Percentiles rank a stretch among this genome's conserved stretches.
Evolutionary conservation across 2,888 invertebrate species (phyloP).

Genomic region (Gandaritis pyraliata): DNA sequence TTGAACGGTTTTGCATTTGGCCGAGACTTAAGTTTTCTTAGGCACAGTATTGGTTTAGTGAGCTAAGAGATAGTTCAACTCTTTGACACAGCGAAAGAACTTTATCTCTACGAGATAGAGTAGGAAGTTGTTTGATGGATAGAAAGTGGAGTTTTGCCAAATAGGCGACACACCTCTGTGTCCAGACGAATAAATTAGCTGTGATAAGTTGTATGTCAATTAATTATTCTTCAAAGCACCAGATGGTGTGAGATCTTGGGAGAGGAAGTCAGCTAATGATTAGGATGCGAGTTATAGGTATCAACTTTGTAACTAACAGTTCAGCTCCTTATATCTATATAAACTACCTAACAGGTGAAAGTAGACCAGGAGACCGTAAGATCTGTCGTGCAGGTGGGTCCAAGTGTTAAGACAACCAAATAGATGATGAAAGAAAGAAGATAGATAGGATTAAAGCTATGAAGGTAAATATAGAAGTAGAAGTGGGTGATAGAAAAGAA

Average conservation of each 20-base stretch:
- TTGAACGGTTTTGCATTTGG: conserved; percentile 69
- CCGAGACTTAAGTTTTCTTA: conserved; percentile 72
- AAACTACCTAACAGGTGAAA: too few species aligned
- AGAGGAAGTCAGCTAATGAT: conserved; percentile 68
- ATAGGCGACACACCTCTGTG: conserved; percentile 75
- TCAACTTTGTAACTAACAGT: conserved; percentile 12
- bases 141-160: conserved; percentile 74
- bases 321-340: too few species aligned
- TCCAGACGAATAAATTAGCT: conserved; percentile 82
- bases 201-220: conserved; percentile 84
- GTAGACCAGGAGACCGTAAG: too few species aligned
- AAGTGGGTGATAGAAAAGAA: too few species aligned
- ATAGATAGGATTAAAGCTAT: too few species aligned
- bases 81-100: conserved; percentile 37
- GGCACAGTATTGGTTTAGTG: conserved; percentile 55
- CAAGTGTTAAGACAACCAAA: too few species aligned
- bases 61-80: conserved; percentile 51
- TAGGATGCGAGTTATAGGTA: conserved; percentile 49
- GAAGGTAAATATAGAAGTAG: too few species aligned
- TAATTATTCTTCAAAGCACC: conserved; percentile 84
- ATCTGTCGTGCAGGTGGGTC: too few species aligned
- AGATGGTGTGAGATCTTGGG: conserved; percentile 70
- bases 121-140: conserved; percentile 43
- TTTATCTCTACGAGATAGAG: conserved; percentile 39
- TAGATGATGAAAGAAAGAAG: too few species aligned